phyloP scores from a whole-genome alignment of 53 echinoderm and acorn worm genomes.

The Arbacia lixula region DNA sequence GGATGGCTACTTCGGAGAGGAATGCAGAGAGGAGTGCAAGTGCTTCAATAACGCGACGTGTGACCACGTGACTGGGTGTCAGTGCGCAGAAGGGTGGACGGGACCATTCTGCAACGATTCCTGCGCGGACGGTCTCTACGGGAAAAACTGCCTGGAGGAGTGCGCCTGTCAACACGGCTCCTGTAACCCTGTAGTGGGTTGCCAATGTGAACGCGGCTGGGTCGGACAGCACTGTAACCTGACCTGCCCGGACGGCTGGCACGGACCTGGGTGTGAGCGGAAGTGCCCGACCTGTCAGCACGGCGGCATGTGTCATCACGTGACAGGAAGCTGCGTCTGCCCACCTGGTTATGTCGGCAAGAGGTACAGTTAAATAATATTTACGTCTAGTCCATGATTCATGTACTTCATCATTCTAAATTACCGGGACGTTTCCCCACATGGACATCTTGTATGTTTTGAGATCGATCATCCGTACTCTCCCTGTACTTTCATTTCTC shows the following conservation, averaged over 20 bases:
- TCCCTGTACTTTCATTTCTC: no score
- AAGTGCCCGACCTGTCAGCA: conserved; percentile 67
- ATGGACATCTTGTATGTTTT: no score
- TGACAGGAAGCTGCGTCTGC: conserved; percentile 57
- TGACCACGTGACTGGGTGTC: conserved; percentile 50
- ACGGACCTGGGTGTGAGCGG: conserved; percentile 63
- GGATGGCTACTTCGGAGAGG: conserved; percentile 32
- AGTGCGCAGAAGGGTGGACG: conserved; percentile 67
- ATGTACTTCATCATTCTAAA: neutral
- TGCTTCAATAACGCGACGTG: conserved; percentile 51
- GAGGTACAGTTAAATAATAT: conserved; percentile 37
- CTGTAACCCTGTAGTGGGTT: conserved; percentile 66
- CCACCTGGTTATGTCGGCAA: conserved; percentile 51
- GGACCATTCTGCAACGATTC: conserved; percentile 68
- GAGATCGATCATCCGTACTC: no score
- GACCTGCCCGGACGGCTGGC: conserved; percentile 62
- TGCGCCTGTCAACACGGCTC: conserved; percentile 66
- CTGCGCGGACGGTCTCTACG: conserved; percentile 70
- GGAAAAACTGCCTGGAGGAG: conserved; percentile 65
- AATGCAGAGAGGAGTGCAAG: conserved; percentile 36
- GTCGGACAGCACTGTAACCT: conserved; percentile 63
- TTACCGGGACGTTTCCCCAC: no score
- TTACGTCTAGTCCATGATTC: conserved; percentile 13
- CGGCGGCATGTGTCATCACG: conserved; percentile 69
- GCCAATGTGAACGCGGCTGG: conserved; percentile 73